These are phyloP conservation scores for Gallinago jamesoni DNA, from an alignment of 2,113 vertebrate genomes.

Conservation along the genomic window DNA sequence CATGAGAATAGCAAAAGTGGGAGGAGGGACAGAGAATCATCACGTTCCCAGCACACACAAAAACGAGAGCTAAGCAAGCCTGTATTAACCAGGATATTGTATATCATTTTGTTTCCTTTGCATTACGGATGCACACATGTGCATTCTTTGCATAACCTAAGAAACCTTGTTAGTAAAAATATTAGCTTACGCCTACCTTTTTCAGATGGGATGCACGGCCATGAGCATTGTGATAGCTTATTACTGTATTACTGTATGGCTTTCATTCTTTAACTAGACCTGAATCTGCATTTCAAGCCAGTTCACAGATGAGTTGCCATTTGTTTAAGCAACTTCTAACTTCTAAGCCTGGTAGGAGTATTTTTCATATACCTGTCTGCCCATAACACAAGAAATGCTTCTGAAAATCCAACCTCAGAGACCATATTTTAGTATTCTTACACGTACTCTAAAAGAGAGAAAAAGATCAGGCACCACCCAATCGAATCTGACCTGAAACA, in stretches of 20 bases:
- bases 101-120: background rate
- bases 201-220: background rate
- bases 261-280: background rate
- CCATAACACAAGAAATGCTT: constrained; percentile 68
- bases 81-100: background rate
- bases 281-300: background rate
- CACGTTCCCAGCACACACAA: background rate
- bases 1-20: constrained; percentile 19
- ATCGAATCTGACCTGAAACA: constrained; percentile 35
- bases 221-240: background rate
- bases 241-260: background rate
- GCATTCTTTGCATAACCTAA: background rate
- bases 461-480: constrained; percentile 11
- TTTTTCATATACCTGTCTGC: constrained; percentile 20
- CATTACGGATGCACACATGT: background rate
- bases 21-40: constrained; percentile 1
- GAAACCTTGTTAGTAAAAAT: background rate
- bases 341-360: constrained; percentile 5
- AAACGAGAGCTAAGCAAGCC: background rate
- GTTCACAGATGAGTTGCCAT: background rate
- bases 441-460: background rate
- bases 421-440: background rate
- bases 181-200: background rate
- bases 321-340: background rate
- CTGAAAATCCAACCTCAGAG: constrained; percentile 41